Evolutionary conservation across 1,140 invertebrate genomes (phyloP).

Genomic region (Liolophura sinensis): DNA sequence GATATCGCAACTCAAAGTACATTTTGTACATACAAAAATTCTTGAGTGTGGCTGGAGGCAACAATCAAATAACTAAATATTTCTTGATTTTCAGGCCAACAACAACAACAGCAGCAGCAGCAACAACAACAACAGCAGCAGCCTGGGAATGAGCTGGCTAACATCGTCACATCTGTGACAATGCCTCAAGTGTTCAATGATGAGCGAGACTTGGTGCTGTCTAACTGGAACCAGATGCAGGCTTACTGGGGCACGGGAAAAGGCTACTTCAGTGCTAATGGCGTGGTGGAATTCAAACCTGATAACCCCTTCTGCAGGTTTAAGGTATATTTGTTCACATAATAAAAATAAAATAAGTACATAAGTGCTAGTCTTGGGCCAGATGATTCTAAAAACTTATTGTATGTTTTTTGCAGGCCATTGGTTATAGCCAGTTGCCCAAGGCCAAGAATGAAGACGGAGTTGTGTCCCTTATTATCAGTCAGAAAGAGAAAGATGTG

Average conservation of each 20-base stretch:
- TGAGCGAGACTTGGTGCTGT: slow-evolving; percentile 87
- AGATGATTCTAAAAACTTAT: not conserved
- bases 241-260: slow-evolving; percentile 88
- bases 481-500: slow-evolving; percentile 77
- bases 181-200: slow-evolving; percentile 88
- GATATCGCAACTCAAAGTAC: too few species aligned
- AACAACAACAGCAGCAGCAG: slow-evolving; percentile 59
- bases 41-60: too few species aligned
- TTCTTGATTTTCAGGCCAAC: not conserved
- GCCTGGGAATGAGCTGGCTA: slow-evolving; percentile 67
- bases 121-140: slow-evolving; percentile 63
- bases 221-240: slow-evolving; percentile 92
- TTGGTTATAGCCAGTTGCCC: slow-evolving; percentile 85
- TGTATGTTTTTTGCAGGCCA: slow-evolving; percentile 63
- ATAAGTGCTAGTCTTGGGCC: not conserved
- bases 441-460: slow-evolving; percentile 84
- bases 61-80: too few species aligned
- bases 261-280: slow-evolving; percentile 55
- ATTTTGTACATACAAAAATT: too few species aligned
- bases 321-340: slow-evolving; percentile 64
- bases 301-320: slow-evolving; percentile 91
- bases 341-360: not conserved
- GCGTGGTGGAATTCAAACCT: slow-evolving; percentile 75
- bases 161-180: slow-evolving; percentile 69
- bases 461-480: slow-evolving; percentile 79